A percentile compares a stretch with the other conserved stretches of the same genome.
phyloP scores from a whole-genome alignment of 2,113 vertebrate genomes.

The Apteryx mantelli region DNA sequence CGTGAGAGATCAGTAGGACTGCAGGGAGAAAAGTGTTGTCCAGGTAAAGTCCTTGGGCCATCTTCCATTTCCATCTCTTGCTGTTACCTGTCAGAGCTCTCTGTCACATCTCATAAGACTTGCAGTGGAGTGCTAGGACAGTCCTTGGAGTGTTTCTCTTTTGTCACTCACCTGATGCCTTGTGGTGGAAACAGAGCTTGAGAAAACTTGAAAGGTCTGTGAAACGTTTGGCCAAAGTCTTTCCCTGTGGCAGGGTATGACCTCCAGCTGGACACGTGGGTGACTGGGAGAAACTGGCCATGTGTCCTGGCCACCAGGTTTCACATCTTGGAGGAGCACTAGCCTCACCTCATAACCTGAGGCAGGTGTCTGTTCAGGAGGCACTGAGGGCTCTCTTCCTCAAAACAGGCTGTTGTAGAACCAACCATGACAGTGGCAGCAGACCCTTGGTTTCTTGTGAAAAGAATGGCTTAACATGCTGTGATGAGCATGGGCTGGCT shows the following conservation, averaged over 20 bases:
- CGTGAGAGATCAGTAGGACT: too few species aligned
- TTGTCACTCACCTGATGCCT: too few species aligned
- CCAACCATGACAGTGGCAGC: conserved; percentile 21
- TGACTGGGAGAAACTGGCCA: rapidly evolving
- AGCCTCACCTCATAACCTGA: neutral
- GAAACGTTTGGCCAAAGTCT: neutral
- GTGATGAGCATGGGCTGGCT: neutral
- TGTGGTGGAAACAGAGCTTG: too few species aligned
- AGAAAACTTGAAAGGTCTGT: neutral
- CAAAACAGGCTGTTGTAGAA: conserved; percentile 18
- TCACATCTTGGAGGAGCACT: neutral
- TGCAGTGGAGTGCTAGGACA: too few species aligned
- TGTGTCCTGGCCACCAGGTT: neutral
- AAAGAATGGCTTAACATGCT: neutral
- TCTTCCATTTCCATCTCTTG: too few species aligned
- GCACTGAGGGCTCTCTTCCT: conserved; percentile 33
- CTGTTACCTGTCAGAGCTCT: too few species aligned
- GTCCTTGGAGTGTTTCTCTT: too few species aligned
- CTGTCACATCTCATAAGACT: too few species aligned
- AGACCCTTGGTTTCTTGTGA: conserved; percentile 42
- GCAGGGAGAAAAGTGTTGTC: too few species aligned
- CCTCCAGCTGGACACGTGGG: neutral
- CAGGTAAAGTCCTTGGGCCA: too few species aligned
- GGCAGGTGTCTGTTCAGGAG: conserved; percentile 50
- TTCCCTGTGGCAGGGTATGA: neutral